Evolutionary conservation across 2,888 invertebrate genomes (phyloP), one percentile per base, ranked within the genome.

Genomic region (Philereme vetulata): DNA sequence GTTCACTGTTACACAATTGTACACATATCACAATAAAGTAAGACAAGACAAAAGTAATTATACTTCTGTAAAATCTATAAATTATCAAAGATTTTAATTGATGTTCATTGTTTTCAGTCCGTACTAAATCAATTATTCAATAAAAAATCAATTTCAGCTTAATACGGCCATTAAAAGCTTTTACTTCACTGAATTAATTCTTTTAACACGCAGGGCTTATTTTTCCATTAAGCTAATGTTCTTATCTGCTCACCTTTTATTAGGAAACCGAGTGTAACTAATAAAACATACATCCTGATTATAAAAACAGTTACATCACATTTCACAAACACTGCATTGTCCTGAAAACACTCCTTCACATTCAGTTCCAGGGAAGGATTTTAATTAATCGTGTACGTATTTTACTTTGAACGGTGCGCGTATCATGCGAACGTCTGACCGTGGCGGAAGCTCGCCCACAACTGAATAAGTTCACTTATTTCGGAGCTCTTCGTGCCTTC

Each of bases 231-330:
- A 51, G 5, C 10, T 46, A 54, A 67, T 54, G 40, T 44, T 55
- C 40, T 0, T 42, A 42, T 10, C 40, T 34, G 65, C 72, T 78
- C 84, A 89, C 89, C 90, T 87, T 86, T 85, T 72, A 89, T 78
- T 73, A 90, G 82, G 75, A 90, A 82, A 77, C 84, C 83, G 75
- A 90, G 71, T 68, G 88, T 76, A 70, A 79, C 80, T 71, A 88
- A 79, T 78, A 86, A 78, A 80, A 90, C 72, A 84, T 87, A 86
- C 90, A 90, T 90, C 89, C 89, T 88, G 80, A 84, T 80, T 71
- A 78, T 77, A 70, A 76, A 44, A 52, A 80, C 77, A 78, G 81
- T 85, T 82, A 77, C 80, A 82, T 87, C 88, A 90, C 89, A 83
- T 84, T 80, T 81, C 86, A 89, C 87, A 82, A 71, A 65, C 55